phyloP scores from a whole-genome alignment of 2,113 vertebrate species.

The Mustelus asterias region DNA sequence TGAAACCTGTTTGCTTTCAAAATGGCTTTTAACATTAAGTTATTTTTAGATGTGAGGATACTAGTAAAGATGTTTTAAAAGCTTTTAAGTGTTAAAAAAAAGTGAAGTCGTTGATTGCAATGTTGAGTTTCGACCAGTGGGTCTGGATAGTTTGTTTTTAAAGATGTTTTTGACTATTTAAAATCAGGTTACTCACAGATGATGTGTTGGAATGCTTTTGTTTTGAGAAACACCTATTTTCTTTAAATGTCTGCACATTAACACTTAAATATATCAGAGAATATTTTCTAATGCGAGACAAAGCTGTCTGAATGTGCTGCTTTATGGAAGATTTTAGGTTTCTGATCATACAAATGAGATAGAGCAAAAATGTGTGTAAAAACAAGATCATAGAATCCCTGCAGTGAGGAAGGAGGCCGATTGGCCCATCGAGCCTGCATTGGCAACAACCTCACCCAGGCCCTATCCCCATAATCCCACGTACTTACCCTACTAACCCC shows the following conservation, averaged over 20 bases:
- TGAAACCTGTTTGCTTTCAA: not conserved
- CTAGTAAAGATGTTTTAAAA: not conserved
- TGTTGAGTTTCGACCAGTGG: not conserved
- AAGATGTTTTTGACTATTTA: not conserved
- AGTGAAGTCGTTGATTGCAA: not conserved
- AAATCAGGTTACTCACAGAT: not conserved
- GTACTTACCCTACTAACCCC: too few species aligned
- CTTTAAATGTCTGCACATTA: not conserved
- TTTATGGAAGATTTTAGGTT: not conserved
- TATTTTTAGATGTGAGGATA: not conserved
- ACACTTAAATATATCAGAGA: not conserved
- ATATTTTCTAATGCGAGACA: not conserved
- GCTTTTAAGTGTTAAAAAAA: not conserved
- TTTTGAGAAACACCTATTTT: not conserved
- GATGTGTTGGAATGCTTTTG: not conserved
- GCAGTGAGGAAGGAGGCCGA: too few species aligned
- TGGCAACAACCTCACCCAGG: too few species aligned
- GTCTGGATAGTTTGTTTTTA: not conserved
- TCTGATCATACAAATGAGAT: not conserved
- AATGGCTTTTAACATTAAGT: not conserved
- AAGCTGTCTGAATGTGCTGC: not conserved
- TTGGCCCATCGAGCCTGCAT: too few species aligned
- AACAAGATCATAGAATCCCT: too few species aligned
- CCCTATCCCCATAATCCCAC: too few species aligned
- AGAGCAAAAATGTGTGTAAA: not conserved